Percentiles rank a stretch among this genome's conserved stretches.
Evolutionary conservation across 35 echinoderm and acorn worm species (phyloP).

Genomic region (Ophiothrix spiculata): DNA sequence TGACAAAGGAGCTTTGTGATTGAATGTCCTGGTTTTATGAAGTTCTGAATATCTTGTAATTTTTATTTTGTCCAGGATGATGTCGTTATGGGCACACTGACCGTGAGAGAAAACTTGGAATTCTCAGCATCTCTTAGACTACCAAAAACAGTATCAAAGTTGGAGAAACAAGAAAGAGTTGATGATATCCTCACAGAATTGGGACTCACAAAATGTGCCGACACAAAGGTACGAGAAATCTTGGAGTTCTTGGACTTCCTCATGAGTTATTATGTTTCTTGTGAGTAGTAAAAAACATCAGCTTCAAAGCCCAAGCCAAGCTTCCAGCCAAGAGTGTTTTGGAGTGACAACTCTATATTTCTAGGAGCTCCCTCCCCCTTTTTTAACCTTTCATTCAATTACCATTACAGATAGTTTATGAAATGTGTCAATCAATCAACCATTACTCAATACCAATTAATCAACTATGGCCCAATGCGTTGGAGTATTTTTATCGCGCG

Average conservation of each 20-base stretch:
- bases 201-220: not conserved
- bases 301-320: not conserved
- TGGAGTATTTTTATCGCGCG: too few relatives aligned
- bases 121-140: conserved; percentile 75
- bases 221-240: not conserved
- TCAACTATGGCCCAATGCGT: not conserved
- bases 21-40: too few relatives aligned
- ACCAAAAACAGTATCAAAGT: conserved; percentile 34
- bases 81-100: conserved; percentile 87
- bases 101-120: conserved; percentile 61
- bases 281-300: not conserved
- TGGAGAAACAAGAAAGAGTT: conserved; percentile 56
- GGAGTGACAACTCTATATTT: too few relatives aligned
- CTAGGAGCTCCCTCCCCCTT: too few relatives aligned
- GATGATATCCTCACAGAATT: conserved; percentile 46
- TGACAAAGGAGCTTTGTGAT: too few relatives aligned
- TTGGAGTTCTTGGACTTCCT: not conserved
- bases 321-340: not conserved
- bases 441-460: not conserved
- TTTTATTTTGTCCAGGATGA: conserved; percentile 73
- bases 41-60: not conserved
- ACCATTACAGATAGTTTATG: not conserved
- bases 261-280: not conserved
- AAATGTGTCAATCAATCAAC: not conserved
- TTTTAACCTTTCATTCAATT: too few relatives aligned